These are phyloP conservation scores for Manacus vitellinus DNA, from an alignment of 2,113 vertebrate species.

Conservation along the genomic window DNA sequence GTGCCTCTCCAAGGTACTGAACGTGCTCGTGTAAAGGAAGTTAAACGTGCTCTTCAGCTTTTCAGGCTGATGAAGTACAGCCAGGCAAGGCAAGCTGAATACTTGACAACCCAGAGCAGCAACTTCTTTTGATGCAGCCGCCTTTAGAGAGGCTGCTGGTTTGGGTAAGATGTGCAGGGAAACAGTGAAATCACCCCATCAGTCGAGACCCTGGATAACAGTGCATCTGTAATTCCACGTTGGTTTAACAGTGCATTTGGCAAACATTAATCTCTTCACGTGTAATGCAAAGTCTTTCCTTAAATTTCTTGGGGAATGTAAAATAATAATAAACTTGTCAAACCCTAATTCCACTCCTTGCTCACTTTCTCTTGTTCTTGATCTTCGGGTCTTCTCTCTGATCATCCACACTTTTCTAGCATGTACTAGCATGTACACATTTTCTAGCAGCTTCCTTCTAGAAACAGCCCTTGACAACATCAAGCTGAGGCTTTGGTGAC, in stretches of 20 bases:
- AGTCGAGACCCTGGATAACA: neutral
- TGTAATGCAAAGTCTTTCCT: neutral
- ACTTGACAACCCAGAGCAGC: neutral
- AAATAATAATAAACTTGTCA: neutral
- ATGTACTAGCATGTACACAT: rapidly evolving
- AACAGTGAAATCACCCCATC: neutral
- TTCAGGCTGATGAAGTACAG: neutral
- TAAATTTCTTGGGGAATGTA: neutral
- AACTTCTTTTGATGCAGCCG: slow-evolving; percentile 18
- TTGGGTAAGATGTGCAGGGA: neutral
- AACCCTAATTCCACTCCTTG: neutral
- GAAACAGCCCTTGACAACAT: neutral
- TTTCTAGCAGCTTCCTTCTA: too few relatives aligned
- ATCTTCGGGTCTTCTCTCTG: neutral
- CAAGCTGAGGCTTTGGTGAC: neutral
- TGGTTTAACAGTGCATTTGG: neutral
- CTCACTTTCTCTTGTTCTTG: neutral
- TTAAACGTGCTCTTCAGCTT: neutral
- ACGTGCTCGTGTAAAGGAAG: neutral
- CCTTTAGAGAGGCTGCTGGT: slow-evolving; percentile 18
- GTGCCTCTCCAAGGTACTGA: neutral
- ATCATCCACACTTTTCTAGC: neutral
- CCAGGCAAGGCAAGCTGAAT: neutral
- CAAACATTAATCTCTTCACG: neutral
- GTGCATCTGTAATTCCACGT: neutral